Base-by-base conservation (phyloP, 2,113 vertebrate genomes). In the Sylvia atricapilla region DNA sequence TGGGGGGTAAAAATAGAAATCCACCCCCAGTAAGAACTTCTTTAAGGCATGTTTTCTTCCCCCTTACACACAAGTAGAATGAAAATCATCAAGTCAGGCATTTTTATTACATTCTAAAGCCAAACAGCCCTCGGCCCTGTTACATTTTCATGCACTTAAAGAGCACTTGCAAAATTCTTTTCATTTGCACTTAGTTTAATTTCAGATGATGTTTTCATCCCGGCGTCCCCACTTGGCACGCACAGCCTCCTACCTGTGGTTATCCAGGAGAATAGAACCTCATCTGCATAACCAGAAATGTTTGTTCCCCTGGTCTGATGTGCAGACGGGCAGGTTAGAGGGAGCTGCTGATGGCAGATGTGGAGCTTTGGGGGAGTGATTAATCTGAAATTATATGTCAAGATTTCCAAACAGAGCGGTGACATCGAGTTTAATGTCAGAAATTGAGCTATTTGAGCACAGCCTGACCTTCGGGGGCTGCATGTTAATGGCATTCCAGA, bases 101-200 rank as follows among this genome's bases (percentile, higher is more conserved):
- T 47, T 90, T 76, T 82, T 21, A 77, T 87, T 17, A 20, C 30
- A 59, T 83, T 85, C 84, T 83, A 31, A 77, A 90, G 50, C 78
- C 94, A 77, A 86, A 74, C 76, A 84, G 94, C 95, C 94, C 84
- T 93, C 0, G 27, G 82, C 70, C 63, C 63, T 52, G 7, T 77
- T 77, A 24, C 55, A 37, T 89, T 95, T 90, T 70, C 78, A 59
- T 64, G 70, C 67, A 8, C 58, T 87, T 76, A 52, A 75, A 60
- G 43, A 95, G 89, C 69, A 1, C 87, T 94, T 58, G 43, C 92
- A 52, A 58, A 74, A 59, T 63, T 59, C 72, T 88, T 75, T 59
- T 52, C 59, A 7, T 70, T 88, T 73, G 70, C 74, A 39, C 66
- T 72, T 18, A 21, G 92, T 92, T 96, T 77, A 73, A 91, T 93